Evolutionary conservation across 2,113 vertebrate species (phyloP), one percentile per base, ranked within the genome.

Genomic region (Xenopus tropicalis): DNA sequence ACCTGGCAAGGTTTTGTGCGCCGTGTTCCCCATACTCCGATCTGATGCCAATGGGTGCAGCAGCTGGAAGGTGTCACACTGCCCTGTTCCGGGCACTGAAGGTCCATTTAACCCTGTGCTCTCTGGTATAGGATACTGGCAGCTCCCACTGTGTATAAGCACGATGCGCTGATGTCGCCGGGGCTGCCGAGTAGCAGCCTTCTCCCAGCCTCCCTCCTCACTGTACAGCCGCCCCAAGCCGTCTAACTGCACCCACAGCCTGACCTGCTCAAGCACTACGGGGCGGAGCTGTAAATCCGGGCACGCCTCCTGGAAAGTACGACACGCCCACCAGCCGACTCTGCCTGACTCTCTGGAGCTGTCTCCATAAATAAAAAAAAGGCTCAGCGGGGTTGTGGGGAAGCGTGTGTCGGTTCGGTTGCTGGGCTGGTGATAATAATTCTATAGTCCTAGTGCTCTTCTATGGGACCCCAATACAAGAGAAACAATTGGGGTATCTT

Each of bases 1-100:
- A 86, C 85, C 85, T 85, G 85, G 75, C 81, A 86, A 68, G 17
- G 81, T 84, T 78, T 86, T 86, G 83, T 86, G 82, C 81, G 72
- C 85, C 62, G 85, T 82, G 81, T 86, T 86, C 79, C 85, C 85
- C 83, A 86, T 86, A n/a, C 46, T 48, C 46, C 46, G 13, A 48
- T 46, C 82, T 64, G 66, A 75, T 64, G 77, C 58, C 64, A 19
- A 66, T 37, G 13, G 25, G 14, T 29, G 37, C 13, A 25, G 69
- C 51, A 14, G 71, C 25, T 14, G 64, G 23, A 68, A 43, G 65
- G 20, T 20, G 19, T 74, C 54, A 68, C 65, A 61, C 64, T 51
- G 57, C 64, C 72, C 72, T 68, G 65, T 51, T 14, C 64, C 14
- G 72, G 65, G 64, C 65, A 74, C 63, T 74, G 72, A 74, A 67